phyloP scores from a whole-genome alignment of 2,797 vertebrate genomes.

The Allobates femoralis region DNA sequence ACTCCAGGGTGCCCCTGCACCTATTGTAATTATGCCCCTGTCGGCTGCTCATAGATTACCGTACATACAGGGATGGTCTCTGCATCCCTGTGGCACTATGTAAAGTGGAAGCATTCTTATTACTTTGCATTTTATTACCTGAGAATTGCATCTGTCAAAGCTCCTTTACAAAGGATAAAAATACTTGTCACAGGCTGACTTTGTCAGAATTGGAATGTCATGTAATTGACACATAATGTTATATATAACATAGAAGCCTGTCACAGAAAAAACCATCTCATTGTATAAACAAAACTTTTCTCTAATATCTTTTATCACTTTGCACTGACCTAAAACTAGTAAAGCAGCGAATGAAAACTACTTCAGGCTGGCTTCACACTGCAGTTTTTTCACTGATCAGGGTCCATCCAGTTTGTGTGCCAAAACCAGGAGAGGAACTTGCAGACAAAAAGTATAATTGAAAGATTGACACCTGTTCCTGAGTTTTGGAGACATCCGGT shows the following conservation, averaged over 20 bases:
- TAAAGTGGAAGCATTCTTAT: neutral
- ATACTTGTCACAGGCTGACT: neutral
- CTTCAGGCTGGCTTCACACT: too few relatives aligned
- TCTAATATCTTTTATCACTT: neutral
- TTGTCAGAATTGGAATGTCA: neutral
- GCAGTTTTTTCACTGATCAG: too few relatives aligned
- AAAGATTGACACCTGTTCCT: too few relatives aligned
- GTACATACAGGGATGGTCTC: neutral
- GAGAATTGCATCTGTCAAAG: constrained; percentile 15
- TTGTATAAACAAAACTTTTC: neutral
- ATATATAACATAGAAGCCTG: neutral
- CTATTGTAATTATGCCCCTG: too few relatives aligned
- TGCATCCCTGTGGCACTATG: neutral
- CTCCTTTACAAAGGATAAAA: neutral
- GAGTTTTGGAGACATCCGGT: too few relatives aligned
- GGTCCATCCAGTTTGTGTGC: too few relatives aligned
- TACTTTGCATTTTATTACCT: constrained; percentile 4
- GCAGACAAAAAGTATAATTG: too few relatives aligned
- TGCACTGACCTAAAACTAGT: neutral
- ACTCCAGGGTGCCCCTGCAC: too few relatives aligned
- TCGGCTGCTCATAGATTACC: neutral
- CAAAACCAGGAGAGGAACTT: too few relatives aligned
- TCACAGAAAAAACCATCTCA: neutral
- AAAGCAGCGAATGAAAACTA: too few relatives aligned
- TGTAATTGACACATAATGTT: neutral